Evolutionary conservation across 1,140 invertebrate genomes (phyloP).

Genomic region (Drosophila murphyi): DNA sequence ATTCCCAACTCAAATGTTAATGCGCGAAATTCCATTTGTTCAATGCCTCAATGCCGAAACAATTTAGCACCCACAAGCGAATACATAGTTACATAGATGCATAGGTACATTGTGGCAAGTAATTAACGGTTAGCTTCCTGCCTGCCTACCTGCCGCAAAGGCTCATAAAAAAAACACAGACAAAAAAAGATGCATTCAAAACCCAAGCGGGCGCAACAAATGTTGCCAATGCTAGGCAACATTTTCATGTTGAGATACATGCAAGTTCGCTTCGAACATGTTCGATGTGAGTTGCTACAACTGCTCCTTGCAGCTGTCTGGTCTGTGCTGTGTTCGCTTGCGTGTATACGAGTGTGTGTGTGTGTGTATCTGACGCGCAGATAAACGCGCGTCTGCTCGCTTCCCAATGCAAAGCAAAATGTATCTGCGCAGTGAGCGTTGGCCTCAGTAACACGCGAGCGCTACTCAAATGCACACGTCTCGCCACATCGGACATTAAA

Average conservation of each 20-base stretch:
- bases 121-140: slow-evolving; percentile 55
- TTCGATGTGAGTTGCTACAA: slow-evolving; percentile 11
- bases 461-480: slow-evolving; percentile 57
- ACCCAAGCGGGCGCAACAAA: slow-evolving; percentile 13
- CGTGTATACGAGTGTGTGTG: slow-evolving; percentile 35
- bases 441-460: slow-evolving; percentile 74
- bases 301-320: not conserved
- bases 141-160: not conserved
- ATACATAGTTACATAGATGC: not conserved
- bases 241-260: slow-evolving; percentile 8
- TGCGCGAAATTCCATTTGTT: slow-evolving; percentile 65
- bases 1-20: slow-evolving; percentile 66
- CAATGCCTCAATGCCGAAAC: slow-evolving; percentile 11
- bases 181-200: not conserved
- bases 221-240: slow-evolving; percentile 27
- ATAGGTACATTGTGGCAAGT: slow-evolving; percentile 16
- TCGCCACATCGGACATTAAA: slow-evolving; percentile 18
- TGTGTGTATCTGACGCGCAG: slow-evolving; percentile 52
- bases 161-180: slow-evolving; percentile 16
- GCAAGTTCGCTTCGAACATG: slow-evolving; percentile 27
- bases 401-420: slow-evolving; percentile 53
- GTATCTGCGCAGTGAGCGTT: slow-evolving; percentile 71
- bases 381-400: slow-evolving; percentile 34
- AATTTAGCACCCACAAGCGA: slow-evolving; percentile 65
- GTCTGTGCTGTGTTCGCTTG: slow-evolving; percentile 4